phyloP scores from a whole-genome alignment of 37 sponge, comb jelly and placozoan genomes.

The Corticium candelabrum region DNA sequence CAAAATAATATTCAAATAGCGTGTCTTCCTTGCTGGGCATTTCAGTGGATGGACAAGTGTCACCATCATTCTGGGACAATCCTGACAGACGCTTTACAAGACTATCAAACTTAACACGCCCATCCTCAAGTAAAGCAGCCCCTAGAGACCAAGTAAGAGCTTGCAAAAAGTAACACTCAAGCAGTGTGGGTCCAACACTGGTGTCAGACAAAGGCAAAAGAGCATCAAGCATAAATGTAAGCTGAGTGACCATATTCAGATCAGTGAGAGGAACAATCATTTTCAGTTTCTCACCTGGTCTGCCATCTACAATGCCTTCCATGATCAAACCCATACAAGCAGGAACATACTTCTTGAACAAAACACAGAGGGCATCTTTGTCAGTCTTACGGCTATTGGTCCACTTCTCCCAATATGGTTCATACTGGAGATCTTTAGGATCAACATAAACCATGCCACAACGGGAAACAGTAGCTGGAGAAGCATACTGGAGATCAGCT shows the following conservation, averaged over 20 bases:
- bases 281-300: slow-evolving; percentile 75
- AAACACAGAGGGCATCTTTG: slow-evolving; percentile 33
- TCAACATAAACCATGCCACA: slow-evolving; percentile 99
- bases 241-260: slow-evolving; percentile 82
- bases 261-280: slow-evolving; percentile 88
- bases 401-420: slow-evolving; percentile 92
- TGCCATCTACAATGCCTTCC: slow-evolving; percentile 87
- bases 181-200: slow-evolving; percentile 19
- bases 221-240: slow-evolving; percentile 72
- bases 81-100: slow-evolving; percentile 68
- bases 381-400: slow-evolving; percentile 51
- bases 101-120: slow-evolving; percentile 80
- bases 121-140: slow-evolving; percentile 80
- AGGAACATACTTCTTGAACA: slow-evolving; percentile 90
- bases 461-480: slow-evolving; percentile 96
- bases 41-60: slow-evolving; percentile 29
- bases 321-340: slow-evolving; percentile 65
- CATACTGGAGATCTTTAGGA: slow-evolving; percentile 94
- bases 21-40: slow-evolving; percentile 72
- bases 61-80: slow-evolving; percentile 52
- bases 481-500: slow-evolving; percentile 93
- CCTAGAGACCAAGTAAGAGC: slow-evolving; percentile 92
- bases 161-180: slow-evolving; percentile 76
- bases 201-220: slow-evolving; percentile 64
- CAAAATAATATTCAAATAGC: slow-evolving; percentile 88